A percentile compares a stretch with the other conserved stretches of the same genome.
Conservation (phyloP, 2,888 invertebrate genomes). For the Agrochola lota region DNA sequence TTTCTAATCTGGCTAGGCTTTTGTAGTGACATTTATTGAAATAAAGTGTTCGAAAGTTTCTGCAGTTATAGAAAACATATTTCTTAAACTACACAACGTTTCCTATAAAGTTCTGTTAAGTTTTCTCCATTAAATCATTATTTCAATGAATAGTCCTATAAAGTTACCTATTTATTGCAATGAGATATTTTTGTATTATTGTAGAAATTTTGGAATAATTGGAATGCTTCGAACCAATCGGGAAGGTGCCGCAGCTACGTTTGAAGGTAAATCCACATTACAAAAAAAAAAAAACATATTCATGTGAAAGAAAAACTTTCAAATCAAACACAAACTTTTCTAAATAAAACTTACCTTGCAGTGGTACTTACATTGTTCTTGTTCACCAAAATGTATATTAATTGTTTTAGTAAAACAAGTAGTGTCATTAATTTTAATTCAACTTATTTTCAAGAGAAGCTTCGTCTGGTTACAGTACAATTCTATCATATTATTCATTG, state of each 20-base stretch:
- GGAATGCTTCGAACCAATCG: constrained; percentile 66
- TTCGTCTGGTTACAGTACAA: neutral
- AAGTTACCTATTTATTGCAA: neutral
- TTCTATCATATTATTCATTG: neutral
- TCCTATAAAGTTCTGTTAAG: no score
- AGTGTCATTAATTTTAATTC: neutral
- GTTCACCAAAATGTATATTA: neutral
- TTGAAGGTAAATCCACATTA: constrained; percentile 64
- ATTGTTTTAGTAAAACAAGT: neutral
- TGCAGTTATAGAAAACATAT: neutral
- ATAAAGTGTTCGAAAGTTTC: neutral
- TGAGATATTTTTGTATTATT: constrained; percentile 20
- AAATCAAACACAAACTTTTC: neutral
- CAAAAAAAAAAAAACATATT: neutral
- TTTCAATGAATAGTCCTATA: neutral
- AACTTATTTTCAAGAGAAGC: neutral
- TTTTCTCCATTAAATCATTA: neutral
- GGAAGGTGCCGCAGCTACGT: constrained; percentile 56
- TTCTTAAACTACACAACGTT: no score
- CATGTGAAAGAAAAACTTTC: neutral
- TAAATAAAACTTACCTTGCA: neutral
- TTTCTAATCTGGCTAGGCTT: constrained; percentile 34
- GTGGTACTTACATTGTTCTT: neutral
- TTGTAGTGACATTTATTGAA: neutral
- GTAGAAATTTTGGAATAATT: constrained; percentile 42